phyloP scores from a whole-genome alignment of 2,888 invertebrate genomes.

The Atherix ibis region DNA sequence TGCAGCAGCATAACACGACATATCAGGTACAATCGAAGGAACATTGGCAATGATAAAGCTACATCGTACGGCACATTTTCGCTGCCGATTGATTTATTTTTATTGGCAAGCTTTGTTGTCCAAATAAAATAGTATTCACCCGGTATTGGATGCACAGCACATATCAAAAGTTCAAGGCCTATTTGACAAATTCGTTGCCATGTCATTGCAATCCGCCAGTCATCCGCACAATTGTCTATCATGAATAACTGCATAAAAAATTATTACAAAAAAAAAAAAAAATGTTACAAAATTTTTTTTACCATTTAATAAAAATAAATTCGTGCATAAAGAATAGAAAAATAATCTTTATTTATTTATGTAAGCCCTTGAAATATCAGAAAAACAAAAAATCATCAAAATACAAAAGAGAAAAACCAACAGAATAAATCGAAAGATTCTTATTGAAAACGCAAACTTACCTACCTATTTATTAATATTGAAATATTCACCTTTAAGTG shows the following conservation, averaged over 20 bases:
- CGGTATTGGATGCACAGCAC: slow-evolving; percentile 96
- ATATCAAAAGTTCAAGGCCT: slow-evolving; percentile 80
- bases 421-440: no score
- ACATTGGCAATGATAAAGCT: slow-evolving; percentile 96
- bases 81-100: slow-evolving; percentile 51
- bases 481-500: no score
- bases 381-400: no score
- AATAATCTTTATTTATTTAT: neutral
- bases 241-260: slow-evolving; percentile 90
- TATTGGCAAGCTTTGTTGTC: slow-evolving; percentile 90
- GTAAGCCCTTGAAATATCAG: no score
- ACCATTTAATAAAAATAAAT: neutral
- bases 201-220: slow-evolving; percentile 99
- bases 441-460: no score
- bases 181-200: slow-evolving; percentile 93
- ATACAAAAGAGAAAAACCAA: no score
- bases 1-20: slow-evolving; percentile 99
- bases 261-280: slow-evolving; percentile 1
- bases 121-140: slow-evolving; percentile 92
- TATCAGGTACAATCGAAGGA: slow-evolving; percentile 96
- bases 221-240: slow-evolving; percentile 99
- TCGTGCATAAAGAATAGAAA: neutral
- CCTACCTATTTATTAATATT: no score
- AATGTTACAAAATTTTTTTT: neutral
- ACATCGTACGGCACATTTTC: slow-evolving; percentile 87